These are phyloP conservation scores for Norana najaformis DNA, from an alignment of 2,888 invertebrate genomes.

Conservation along the genomic window DNA sequence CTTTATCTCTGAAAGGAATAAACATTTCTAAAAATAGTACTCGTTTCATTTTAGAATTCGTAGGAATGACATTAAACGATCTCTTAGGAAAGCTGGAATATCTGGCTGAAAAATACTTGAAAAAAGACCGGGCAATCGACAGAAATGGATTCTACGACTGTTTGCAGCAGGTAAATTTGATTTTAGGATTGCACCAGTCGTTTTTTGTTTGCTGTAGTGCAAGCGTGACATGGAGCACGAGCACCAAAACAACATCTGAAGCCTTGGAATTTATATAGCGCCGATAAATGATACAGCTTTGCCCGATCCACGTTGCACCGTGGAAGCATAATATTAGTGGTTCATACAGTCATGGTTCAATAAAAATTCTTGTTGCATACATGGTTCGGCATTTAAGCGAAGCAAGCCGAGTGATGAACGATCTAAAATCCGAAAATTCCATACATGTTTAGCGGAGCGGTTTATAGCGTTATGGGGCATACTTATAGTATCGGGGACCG, in stretches of 20 bases:
- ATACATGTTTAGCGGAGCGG: no score
- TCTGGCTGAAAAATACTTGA: neutral
- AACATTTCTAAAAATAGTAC: neutral
- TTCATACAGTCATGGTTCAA: no score
- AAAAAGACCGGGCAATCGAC: neutral
- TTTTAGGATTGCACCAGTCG: neutral
- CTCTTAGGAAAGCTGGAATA: neutral
- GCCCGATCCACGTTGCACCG: neutral
- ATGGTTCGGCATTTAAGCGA: no score
- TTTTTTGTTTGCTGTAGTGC: neutral
- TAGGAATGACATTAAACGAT: neutral
- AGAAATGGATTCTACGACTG: slow-evolving; percentile 7
- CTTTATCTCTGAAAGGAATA: neutral
- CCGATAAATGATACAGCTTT: neutral
- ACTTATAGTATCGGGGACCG: no score
- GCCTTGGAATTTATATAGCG: neutral
- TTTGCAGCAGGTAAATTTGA: slow-evolving; percentile 2
- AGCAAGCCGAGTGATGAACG: no score
- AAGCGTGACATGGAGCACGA: neutral
- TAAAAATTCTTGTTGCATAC: no score
- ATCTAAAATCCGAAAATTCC: no score
- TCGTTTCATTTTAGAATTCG: neutral
- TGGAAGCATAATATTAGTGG: neutral
- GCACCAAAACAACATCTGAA: neutral
- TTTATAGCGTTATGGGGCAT: no score